These are phyloP conservation scores for Turritopsis rubra DNA, from an alignment of 30 jellyfish, hydroid and myxozoan genomes.

Conservation along the genomic window DNA sequence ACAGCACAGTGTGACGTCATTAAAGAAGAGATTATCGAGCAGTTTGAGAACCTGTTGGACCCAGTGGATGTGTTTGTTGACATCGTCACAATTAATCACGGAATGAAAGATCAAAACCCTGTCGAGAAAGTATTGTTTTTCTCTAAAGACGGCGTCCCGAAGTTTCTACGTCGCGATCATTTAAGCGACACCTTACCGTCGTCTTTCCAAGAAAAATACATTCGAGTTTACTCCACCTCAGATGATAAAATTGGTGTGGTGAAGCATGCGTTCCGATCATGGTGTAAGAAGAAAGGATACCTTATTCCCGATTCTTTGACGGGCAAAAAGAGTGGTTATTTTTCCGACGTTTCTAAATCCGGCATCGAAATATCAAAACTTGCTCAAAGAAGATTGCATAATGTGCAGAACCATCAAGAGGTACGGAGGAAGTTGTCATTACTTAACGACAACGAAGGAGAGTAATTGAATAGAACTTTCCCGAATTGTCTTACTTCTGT, in stretches of 20 bases:
- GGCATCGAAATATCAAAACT: not conserved
- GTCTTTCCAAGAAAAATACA: constrained; percentile 40
- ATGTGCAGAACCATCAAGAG: not conserved
- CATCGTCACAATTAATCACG: constrained; percentile 55
- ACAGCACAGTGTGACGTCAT: not conserved
- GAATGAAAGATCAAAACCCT: constrained; percentile 83
- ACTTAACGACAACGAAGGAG: not conserved
- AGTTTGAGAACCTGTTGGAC: constrained; percentile 10
- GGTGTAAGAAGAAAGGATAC: constrained; percentile 50
- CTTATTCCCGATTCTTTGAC: constrained; percentile 31
- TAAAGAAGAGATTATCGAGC: constrained; percentile 42
- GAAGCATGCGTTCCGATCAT: constrained; percentile 27
- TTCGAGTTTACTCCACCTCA: constrained; percentile 58
- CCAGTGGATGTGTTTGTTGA: constrained; percentile 38
- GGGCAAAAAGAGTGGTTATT: constrained; percentile 60
- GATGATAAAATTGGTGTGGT: constrained; percentile 16
- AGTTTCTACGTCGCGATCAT: constrained; percentile 34
- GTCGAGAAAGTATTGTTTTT: constrained; percentile 62
- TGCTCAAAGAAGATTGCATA: not conserved
- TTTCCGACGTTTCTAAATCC: constrained; percentile 26
- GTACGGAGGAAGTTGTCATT: too few species aligned
- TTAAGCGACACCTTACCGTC: constrained; percentile 53
- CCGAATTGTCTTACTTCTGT: not conserved
- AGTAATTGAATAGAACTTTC: not conserved
- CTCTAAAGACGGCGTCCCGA: constrained; percentile 44